Evolutionary conservation across 2,113 vertebrate species (phyloP).

Genomic region (human (Homo sapiens)): DNA sequence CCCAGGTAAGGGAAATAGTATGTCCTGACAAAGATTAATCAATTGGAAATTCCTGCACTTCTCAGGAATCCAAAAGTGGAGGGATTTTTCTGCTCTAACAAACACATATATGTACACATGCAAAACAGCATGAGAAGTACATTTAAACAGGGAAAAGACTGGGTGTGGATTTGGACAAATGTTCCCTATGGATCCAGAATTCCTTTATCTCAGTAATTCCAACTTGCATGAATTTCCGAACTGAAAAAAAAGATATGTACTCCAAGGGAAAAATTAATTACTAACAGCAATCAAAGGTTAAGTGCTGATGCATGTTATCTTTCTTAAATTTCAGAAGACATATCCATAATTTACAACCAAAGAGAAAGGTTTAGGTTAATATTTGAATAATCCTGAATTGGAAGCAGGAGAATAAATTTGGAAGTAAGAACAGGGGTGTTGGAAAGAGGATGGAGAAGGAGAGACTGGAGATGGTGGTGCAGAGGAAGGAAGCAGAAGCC

Average conservation of each 20-base stretch:
- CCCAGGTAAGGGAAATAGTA: background rate
- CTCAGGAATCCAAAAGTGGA: background rate
- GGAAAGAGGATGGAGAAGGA: background rate
- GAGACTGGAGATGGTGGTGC: background rate
- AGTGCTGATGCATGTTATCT: background rate
- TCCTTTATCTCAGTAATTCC: background rate
- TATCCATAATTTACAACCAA: background rate
- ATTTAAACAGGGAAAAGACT: background rate
- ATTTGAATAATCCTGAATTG: background rate
- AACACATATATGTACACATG: background rate
- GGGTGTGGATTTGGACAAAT: background rate
- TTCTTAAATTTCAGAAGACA: conserved; percentile 46
- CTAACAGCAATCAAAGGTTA: background rate
- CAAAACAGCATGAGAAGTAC: background rate
- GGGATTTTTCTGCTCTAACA: background rate
- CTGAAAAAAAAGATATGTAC: background rate
- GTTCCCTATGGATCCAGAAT: background rate
- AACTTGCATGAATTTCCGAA: background rate
- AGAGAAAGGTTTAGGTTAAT: background rate
- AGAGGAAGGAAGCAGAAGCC: background rate
- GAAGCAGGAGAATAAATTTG: background rate
- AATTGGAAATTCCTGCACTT: background rate
- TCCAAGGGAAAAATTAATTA: conserved; percentile 5
- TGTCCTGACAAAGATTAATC: background rate
- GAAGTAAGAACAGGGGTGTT: background rate